These are phyloP conservation scores for Antennarius striatus DNA, from an alignment of 2,113 vertebrate species.

Conservation along the genomic window DNA sequence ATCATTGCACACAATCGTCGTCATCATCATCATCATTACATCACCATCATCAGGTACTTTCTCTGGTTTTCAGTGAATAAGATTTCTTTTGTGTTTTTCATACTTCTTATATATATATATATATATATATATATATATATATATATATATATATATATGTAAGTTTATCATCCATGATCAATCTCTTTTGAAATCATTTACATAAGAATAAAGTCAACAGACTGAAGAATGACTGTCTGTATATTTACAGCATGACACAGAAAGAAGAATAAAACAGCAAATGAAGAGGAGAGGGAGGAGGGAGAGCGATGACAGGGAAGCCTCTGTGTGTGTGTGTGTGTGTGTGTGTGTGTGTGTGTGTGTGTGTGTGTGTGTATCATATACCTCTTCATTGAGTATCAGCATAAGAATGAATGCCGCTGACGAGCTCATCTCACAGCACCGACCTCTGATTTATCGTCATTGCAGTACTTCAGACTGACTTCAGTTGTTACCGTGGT, in stretches of 20 bases:
- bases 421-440: not conserved
- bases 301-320: slow-evolving; percentile 25
- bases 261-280: slow-evolving; percentile 40
- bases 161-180: slow-evolving; percentile 57
- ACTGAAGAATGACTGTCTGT: slow-evolving; percentile 58
- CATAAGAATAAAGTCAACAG: slow-evolving; percentile 71
- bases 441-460: not conserved
- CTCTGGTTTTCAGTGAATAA: slow-evolving; percentile 52
- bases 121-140: slow-evolving; percentile 51
- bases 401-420: not conserved
- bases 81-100: slow-evolving; percentile 57
- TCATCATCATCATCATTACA: slow-evolving; percentile 34
- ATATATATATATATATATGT: slow-evolving; percentile 53
- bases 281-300: slow-evolving; percentile 3
- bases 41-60: slow-evolving; percentile 58
- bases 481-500: slow-evolving; percentile 3
- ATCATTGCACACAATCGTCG: slow-evolving; percentile 40
- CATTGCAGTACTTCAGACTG: slow-evolving; percentile 2
- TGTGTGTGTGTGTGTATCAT: not conserved
- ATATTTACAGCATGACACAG: slow-evolving; percentile 73
- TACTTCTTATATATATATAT: slow-evolving; percentile 58
- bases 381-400: not conserved
- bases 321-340: slow-evolving; percentile 20
- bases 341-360: slow-evolving; percentile 23
- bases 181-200: slow-evolving; percentile 70